Percentiles rank a stretch among this genome's conserved stretches.
Conservation (phyloP, 2,113 vertebrate genomes). For the Gallinago jamesoni region DNA sequence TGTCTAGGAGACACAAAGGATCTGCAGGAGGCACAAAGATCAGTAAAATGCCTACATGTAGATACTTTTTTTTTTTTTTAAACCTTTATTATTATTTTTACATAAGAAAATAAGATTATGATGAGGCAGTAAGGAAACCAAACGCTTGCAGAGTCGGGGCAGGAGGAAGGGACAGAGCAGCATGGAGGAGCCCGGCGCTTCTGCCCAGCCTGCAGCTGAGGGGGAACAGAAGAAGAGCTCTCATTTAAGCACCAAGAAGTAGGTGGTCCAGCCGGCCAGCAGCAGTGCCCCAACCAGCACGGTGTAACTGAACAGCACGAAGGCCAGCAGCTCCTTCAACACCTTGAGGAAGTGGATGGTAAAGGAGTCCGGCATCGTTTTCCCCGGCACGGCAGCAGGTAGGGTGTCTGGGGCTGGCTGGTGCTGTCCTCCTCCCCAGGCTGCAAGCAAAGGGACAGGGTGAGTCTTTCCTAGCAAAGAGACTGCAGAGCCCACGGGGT, state of each 20-base stretch:
- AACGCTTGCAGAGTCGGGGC: background rate
- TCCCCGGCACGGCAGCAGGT: background rate
- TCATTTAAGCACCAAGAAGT: constrained; percentile 91
- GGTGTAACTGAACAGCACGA: constrained; percentile 94
- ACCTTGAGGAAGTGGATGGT: constrained; percentile 87
- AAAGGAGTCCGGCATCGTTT: constrained; percentile 78
- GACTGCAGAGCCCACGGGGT: background rate
- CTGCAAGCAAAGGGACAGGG: background rate
- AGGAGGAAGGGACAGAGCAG: background rate
- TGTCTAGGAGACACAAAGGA: background rate
- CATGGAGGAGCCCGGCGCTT: background rate
- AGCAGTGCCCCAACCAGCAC: constrained; percentile 91
- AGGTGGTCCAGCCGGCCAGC: constrained; percentile 94
- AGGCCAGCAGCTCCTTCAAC: constrained; percentile 90
- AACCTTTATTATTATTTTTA: background rate
- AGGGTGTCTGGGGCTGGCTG: background rate
- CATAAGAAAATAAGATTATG: background rate
- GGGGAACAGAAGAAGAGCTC: background rate
- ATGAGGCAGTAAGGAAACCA: background rate
- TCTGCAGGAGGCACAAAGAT: background rate
- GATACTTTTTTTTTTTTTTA: background rate
- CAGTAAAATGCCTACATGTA: background rate
- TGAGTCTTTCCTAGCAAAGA: background rate
- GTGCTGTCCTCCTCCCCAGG: background rate
- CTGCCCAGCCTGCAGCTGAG: background rate